A percentile compares a stretch with the other conserved stretches of the same genome.
Conservation (phyloP, 2,797 vertebrate species). For the Coccyzus lansbergi region DNA sequence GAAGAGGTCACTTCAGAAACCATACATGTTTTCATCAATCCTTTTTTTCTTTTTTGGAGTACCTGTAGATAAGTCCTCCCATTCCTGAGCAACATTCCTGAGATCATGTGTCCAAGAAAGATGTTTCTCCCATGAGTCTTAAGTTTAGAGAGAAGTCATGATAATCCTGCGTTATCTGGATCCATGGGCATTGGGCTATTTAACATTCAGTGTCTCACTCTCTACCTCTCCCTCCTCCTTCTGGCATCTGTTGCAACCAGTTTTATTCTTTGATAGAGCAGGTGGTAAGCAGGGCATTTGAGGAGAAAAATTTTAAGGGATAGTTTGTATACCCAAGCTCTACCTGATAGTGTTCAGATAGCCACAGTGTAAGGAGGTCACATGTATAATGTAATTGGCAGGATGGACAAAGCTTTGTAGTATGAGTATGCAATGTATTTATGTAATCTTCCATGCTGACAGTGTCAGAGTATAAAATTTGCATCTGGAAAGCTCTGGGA, state of each 20-base stretch:
- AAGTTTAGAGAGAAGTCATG: neutral
- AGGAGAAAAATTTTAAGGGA: neutral
- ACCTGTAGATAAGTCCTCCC: neutral
- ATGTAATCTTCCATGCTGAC: neutral
- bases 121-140: neutral
- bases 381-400: neutral
- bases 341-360: neutral
- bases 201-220: neutral
- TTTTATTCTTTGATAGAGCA: neutral
- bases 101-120: neutral
- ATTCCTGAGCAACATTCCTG: neutral
- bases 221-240: neutral
- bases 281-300: neutral
- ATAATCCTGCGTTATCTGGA: neutral
- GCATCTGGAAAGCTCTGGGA: neutral
- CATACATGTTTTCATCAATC: neutral
- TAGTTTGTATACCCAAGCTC: neutral
- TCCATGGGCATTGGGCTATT: neutral
- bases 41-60: neutral
- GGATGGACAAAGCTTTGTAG: neutral
- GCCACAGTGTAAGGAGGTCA: neutral
- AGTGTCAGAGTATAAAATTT: neutral
- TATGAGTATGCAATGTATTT: neutral
- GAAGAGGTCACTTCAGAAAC: neutral
- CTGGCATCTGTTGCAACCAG: neutral